phyloP scores from a whole-genome alignment of 2,888 invertebrate genomes.

The Crossocerus cetratus region DNA sequence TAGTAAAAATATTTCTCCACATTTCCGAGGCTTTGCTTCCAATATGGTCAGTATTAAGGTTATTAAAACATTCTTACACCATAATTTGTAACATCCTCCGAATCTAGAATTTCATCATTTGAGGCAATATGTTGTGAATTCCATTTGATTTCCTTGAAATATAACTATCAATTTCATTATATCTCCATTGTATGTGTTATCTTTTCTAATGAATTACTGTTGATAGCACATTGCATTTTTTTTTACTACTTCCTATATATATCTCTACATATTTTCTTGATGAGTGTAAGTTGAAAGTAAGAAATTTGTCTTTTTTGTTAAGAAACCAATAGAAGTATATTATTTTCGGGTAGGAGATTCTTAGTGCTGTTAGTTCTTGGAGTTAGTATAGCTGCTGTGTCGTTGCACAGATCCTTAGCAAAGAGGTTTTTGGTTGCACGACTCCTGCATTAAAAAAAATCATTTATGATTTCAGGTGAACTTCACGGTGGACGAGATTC shows the following conservation, averaged over 20 bases:
- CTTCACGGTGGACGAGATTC: conserved; percentile 99
- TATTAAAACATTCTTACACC: conserved; percentile 16
- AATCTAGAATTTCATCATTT: not conserved
- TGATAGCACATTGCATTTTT: not conserved
- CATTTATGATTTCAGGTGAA: conserved; percentile 88
- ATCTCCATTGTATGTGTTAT: not conserved
- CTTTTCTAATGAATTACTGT: not conserved
- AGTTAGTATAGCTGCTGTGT: not conserved
- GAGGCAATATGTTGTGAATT: not conserved
- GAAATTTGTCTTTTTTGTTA: no score
- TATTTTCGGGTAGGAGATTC: no score
- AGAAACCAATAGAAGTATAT: no score
- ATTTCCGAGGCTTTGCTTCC: conserved; percentile 45
- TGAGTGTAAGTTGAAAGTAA: no score
- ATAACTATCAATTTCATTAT: not conserved
- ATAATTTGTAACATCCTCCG: conserved; percentile 6
- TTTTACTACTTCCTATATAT: not conserved
- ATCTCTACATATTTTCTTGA: not conserved
- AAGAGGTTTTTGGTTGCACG: not conserved
- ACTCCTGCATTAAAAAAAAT: not conserved
- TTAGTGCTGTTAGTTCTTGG: not conserved
- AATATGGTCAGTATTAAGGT: conserved; percentile 48
- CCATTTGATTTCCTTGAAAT: not conserved
- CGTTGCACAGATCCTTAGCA: conserved; percentile 13
- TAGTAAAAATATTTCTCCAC: conserved; percentile 19